Evolutionary conservation across 2,113 vertebrate species (phyloP).

Genomic region (Chunga burmeisteri): DNA sequence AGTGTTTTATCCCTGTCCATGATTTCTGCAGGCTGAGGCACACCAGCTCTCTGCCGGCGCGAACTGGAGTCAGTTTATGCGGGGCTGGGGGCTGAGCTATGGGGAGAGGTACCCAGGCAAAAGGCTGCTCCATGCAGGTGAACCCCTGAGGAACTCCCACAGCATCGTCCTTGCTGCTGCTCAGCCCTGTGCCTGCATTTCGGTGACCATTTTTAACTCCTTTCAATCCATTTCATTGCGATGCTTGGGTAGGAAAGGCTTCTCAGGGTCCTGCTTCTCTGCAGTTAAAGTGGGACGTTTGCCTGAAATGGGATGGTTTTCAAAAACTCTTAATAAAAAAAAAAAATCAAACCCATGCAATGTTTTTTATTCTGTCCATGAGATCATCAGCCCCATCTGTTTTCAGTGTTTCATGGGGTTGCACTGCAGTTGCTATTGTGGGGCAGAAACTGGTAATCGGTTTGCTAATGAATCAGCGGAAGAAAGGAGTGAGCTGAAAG

Average conservation of each 20-base stretch:
- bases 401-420: not conserved
- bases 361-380: not conserved
- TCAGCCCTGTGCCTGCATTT: not conserved
- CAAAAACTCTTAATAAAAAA: not conserved
- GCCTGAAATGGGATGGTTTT: not conserved
- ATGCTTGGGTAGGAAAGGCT: not conserved
- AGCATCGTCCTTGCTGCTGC: rapidly evolving
- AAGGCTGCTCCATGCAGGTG: not conserved
- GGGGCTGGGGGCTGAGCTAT: not conserved
- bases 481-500: not conserved
- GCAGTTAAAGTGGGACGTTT: not conserved
- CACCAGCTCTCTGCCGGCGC: not conserved
- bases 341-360: not conserved
- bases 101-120: rapidly evolving
- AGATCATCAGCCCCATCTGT: not conserved
- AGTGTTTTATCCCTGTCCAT: not conserved
- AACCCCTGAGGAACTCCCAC: not conserved
- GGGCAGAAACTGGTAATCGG: not conserved
- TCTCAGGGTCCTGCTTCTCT: not conserved
- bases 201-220: not conserved
- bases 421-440: not conserved
- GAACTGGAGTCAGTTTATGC: rapidly evolving
- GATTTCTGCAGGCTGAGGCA: not conserved
- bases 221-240: not conserved
- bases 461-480: not conserved